Evolutionary conservation across 2,797 vertebrate species (phyloP).

Genomic region (Stomatorhinus walkeri): DNA sequence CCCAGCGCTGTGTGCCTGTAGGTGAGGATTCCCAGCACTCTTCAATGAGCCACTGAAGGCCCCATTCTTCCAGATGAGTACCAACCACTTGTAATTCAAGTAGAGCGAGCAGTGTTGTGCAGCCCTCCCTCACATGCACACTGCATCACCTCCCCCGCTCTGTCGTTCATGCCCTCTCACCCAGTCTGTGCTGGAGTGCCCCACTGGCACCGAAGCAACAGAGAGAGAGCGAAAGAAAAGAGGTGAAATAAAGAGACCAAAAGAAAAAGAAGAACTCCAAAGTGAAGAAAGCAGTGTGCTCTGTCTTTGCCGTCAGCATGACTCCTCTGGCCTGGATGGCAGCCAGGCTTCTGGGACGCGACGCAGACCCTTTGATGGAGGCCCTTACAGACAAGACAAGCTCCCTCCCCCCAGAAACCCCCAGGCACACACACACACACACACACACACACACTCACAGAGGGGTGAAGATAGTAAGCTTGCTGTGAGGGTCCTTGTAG

Average conservation of each 20-base stretch:
- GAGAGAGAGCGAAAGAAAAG: constrained; percentile 35
- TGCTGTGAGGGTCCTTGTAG: constrained; percentile 29
- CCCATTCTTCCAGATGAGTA: constrained; percentile 55
- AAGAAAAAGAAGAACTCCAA: constrained; percentile 31
- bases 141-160: constrained; percentile 11
- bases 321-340: constrained; percentile 41
- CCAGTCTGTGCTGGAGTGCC: constrained; percentile 33
- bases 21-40: constrained; percentile 47
- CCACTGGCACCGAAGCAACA: constrained; percentile 29
- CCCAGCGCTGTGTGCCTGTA: constrained; percentile 19
- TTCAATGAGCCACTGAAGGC: constrained; percentile 53
- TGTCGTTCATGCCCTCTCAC: constrained; percentile 35
- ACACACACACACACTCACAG: constrained; percentile 1
- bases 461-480: constrained; percentile 19
- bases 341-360: constrained; percentile 39
- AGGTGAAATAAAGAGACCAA: constrained; percentile 25
- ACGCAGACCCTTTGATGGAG: constrained; percentile 30
- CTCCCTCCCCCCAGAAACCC: constrained; percentile 6
- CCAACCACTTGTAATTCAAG: constrained; percentile 57
- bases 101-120: constrained; percentile 44
- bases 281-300: constrained; percentile 39
- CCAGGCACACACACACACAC: not conserved
- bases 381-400: constrained; percentile 31
- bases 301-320: constrained; percentile 39
- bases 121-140: not conserved